phyloP scores from a whole-genome alignment of 35 echinoderm and acorn worm genomes.

The Chiridota heheva region DNA sequence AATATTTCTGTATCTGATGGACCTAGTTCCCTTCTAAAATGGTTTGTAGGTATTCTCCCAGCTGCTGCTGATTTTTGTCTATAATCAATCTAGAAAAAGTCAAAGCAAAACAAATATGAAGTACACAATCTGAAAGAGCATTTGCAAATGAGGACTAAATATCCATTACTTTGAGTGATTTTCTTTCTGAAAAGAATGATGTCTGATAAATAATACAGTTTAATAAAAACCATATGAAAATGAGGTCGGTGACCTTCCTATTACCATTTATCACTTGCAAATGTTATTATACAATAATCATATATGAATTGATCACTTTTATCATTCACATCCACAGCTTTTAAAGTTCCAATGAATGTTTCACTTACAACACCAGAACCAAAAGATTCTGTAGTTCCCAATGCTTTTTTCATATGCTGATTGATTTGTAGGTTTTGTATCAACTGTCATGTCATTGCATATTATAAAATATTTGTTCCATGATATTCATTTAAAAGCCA shows the following conservation, averaged over 20 bases:
- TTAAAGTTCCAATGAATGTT: no score
- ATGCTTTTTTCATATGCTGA: no score
- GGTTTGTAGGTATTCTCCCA: slow-evolving; percentile 97
- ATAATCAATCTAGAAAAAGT: slow-evolving; percentile 84
- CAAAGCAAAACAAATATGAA: neutral
- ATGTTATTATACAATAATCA: no score
- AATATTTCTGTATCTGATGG: slow-evolving; percentile 87
- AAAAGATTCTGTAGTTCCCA: no score
- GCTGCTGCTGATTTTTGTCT: slow-evolving; percentile 95
- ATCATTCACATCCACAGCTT: no score
- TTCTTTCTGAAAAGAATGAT: neutral
- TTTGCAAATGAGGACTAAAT: no score
- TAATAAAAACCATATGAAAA: neutral
- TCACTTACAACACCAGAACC: no score
- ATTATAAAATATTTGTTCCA: no score
- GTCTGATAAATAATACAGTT: neutral
- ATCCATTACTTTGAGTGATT: neutral
- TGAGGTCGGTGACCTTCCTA: neutral
- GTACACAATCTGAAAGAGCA: neutral
- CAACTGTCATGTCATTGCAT: no score
- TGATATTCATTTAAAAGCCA: no score
- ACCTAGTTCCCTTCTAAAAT: slow-evolving; percentile 89
- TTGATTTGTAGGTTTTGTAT: no score
- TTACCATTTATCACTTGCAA: neutral
- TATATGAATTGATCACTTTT: no score